phyloP scores from a whole-genome alignment of 2,113 vertebrate species.

The Festucalex cinctus region DNA sequence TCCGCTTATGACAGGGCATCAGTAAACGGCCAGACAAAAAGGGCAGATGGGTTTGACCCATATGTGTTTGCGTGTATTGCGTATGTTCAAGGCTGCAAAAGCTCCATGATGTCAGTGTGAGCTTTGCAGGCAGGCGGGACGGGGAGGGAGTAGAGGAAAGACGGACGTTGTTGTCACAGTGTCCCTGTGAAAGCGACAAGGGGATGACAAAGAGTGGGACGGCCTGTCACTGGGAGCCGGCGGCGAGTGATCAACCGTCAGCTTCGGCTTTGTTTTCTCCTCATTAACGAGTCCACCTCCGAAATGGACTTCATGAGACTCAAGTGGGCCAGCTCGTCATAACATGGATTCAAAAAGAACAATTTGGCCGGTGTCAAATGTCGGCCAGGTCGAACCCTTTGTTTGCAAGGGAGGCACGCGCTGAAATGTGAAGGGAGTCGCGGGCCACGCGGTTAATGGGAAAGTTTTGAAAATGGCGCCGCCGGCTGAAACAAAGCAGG shows the following conservation, averaged over 20 bases:
- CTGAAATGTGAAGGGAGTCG: background rate
- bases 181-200: conserved; percentile 49
- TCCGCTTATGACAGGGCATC: conserved; percentile 56
- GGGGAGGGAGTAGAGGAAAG: conserved; percentile 30
- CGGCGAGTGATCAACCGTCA: conserved; percentile 58
- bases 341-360: conserved; percentile 35
- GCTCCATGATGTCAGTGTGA: conserved; percentile 30
- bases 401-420: conserved; percentile 13
- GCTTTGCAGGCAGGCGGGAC: conserved; percentile 24
- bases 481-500: conserved; percentile 12
- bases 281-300: conserved; percentile 58
- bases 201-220: conserved; percentile 28
- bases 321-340: conserved; percentile 23
- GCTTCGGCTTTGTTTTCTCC: conserved; percentile 49
- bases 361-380: conserved; percentile 55
- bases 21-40: conserved; percentile 47
- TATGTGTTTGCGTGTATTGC: conserved; percentile 32
- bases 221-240: conserved; percentile 45
- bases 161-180: conserved; percentile 45
- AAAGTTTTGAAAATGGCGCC: conserved; percentile 23
- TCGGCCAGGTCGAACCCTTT: conserved; percentile 21
- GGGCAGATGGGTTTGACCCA: conserved; percentile 62
- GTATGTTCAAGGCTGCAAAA: conserved; percentile 32
- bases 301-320: conserved; percentile 37
- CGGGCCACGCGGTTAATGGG: conserved; percentile 35